phyloP scores from a whole-genome alignment of 1,140 invertebrate species.

The Cotesia vestalis region DNA sequence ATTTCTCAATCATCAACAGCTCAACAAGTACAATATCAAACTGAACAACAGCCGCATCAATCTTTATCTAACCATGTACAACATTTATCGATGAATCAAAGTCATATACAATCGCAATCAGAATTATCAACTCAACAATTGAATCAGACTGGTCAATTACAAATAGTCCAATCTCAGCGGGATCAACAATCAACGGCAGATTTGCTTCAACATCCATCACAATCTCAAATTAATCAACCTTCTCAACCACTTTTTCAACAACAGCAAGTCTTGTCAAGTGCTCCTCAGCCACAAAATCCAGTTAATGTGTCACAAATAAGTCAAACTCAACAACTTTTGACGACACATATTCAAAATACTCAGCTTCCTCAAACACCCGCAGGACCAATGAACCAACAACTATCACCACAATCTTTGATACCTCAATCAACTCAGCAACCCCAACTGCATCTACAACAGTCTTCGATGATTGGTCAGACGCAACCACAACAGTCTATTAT shows the following conservation, averaged over 20 bases:
- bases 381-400: too few relatives aligned
- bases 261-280: constrained; percentile 2
- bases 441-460: constrained; percentile 24
- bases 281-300: neutral
- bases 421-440: constrained; percentile 44
- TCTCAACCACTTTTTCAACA: constrained; percentile 46
- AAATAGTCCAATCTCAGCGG: constrained; percentile 40
- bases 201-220: constrained; percentile 33
- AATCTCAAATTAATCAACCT: constrained; percentile 22
- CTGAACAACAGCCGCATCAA: constrained; percentile 47
- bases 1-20: constrained; percentile 40
- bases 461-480: neutral
- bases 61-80: constrained; percentile 45
- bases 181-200: constrained; percentile 40
- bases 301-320: constrained; percentile 44
- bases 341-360: constrained; percentile 22
- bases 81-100: constrained; percentile 45
- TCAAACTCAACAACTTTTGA: constrained; percentile 40
- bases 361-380: too few relatives aligned
- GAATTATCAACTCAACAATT: constrained; percentile 49
- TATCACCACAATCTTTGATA: too few relatives aligned
- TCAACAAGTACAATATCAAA: constrained; percentile 21
- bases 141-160: constrained; percentile 37
- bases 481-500: constrained; percentile 45
- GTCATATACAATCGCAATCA: constrained; percentile 40